Evolutionary conservation across 2,113 vertebrate genomes (phyloP).

Genomic region (Corythaeola cristata): DNA sequence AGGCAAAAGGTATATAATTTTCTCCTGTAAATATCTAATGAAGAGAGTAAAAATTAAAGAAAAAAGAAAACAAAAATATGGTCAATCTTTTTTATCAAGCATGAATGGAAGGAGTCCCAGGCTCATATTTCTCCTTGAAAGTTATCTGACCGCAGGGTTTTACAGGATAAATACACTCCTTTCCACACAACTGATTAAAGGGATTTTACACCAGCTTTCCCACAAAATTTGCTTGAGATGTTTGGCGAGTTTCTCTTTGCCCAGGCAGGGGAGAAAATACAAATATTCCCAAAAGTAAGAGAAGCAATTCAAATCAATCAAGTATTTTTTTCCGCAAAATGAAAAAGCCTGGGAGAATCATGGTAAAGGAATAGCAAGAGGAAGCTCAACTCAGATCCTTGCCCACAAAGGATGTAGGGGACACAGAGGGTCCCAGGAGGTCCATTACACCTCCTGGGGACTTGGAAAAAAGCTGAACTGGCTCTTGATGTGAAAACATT

Average conservation of each 20-base stretch:
- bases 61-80: background rate
- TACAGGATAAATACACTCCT: background rate
- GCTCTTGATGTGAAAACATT: background rate
- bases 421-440: background rate
- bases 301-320: background rate
- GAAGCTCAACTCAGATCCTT: background rate
- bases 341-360: background rate
- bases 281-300: background rate
- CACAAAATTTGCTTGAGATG: background rate
- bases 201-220: background rate
- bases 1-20: background rate
- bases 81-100: background rate
- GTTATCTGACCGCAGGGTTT: background rate
- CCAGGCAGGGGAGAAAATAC: background rate
- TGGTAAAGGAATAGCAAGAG: background rate
- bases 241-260: background rate
- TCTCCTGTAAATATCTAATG: background rate
- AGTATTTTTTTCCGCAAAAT: background rate
- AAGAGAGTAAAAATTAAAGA: background rate
- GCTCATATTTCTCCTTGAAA: background rate
- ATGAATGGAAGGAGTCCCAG: background rate
- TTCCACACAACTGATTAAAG: background rate
- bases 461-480: background rate
- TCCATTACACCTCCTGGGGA: background rate
- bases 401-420: background rate